phyloP scores from a whole-genome alignment of 2,113 vertebrate genomes.

The Grus americana region DNA sequence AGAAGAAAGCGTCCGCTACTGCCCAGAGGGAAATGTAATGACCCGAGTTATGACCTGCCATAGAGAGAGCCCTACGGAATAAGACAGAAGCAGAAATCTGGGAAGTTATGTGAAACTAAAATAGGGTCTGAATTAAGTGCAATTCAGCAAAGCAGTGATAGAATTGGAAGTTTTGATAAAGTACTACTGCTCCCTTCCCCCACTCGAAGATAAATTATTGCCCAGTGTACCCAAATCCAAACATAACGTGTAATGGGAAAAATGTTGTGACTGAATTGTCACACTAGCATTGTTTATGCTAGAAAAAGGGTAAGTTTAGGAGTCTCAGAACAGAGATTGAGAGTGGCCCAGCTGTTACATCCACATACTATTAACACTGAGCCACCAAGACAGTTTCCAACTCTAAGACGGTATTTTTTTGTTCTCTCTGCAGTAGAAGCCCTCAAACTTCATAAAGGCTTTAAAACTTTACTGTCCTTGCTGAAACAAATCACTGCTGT shows the following conservation, averaged over 20 bases:
- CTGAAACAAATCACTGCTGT: neutral
- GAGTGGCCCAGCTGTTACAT: neutral
- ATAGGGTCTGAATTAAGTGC: slow-evolving; percentile 39
- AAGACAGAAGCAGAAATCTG: slow-evolving; percentile 27
- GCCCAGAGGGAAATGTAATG: slow-evolving; percentile 72
- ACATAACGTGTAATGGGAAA: neutral
- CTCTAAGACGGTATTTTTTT: neutral
- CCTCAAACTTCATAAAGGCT: neutral
- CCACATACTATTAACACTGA: neutral
- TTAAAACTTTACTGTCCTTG: neutral
- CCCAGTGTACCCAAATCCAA: neutral
- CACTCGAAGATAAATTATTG: neutral
- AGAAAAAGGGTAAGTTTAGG: neutral
- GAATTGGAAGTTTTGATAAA: slow-evolving; percentile 7
- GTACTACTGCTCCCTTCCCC: neutral
- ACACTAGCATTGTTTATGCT: neutral
- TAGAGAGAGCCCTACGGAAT: slow-evolving; percentile 6
- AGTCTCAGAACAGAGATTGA: neutral
- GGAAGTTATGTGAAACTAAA: slow-evolving; percentile 51
- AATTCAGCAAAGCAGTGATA: neutral
- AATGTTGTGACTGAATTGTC: neutral
- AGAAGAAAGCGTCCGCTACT: slow-evolving; percentile 56
- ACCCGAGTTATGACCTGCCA: slow-evolving; percentile 72
- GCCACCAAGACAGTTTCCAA: neutral
- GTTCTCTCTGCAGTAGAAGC: neutral